Evolutionary conservation across 1,140 invertebrate species (phyloP), one percentile per base, ranked within the genome.

Genomic region (Brachionus paranguensis): DNA sequence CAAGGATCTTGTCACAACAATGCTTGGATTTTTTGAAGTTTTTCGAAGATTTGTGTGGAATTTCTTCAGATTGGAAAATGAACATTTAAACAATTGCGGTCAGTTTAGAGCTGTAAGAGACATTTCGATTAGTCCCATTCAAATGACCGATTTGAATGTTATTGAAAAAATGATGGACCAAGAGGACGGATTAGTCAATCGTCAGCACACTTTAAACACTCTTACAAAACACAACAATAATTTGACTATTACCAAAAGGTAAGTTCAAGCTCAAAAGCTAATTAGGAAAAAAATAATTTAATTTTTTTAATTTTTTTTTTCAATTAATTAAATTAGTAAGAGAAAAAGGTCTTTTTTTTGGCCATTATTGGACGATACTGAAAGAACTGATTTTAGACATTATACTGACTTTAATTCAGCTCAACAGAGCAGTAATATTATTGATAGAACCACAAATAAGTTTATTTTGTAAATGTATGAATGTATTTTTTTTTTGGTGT

Each of bases 61-160:
- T 90, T 99, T 97, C 89, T 99, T 99, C 91, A 96, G 98, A 0
- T 89, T 99, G 85, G 98, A 99, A 90, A 99, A 99, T 90, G 98
- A 99, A 88, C 98, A 99, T 86, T 91, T 99, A 6, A 99, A 99
- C 90, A 99, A 99, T 91, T 99, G 97, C 91, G 97, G 97, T 90
- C 96, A 99, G 91, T 99, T 99, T 91, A 91, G 97, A 88, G 97
- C 97, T 3, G 97, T 99, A 0, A 90, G 98, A 24, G 97, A 99
- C 89, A 99, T 99, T 84, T 98, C 95, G 0, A 96, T 99, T 27
- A 96, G 96, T 10, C 97, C 97, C 0, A 60, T 78, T 85, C 20
- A 74, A 84, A 60, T 68, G 78, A 81, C 53, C 12, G 78, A 81
- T 81, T 68, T 64, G 53, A 60, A 37, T 64, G 64, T 64, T 17